Conservation (phyloP, 2,888 invertebrate genomes). For the Synanthedon vespiformis region DNA sequence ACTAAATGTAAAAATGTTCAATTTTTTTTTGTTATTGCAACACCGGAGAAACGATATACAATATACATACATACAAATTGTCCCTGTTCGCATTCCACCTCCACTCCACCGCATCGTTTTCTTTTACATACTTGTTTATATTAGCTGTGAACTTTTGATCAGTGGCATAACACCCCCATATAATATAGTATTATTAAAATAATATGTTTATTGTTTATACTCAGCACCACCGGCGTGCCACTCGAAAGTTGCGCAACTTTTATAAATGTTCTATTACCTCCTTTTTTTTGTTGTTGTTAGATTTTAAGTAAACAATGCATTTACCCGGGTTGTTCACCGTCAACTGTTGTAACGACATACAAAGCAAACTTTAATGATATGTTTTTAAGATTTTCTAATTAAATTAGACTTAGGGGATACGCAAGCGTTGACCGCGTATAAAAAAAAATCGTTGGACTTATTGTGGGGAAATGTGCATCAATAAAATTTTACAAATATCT, state of each 20-base stretch:
- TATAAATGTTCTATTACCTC: constrained; percentile 8
- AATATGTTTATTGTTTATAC: neutral
- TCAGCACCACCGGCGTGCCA: constrained; percentile 1
- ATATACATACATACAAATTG: too few relatives aligned
- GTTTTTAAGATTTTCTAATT: too few relatives aligned
- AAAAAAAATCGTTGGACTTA: too few relatives aligned
- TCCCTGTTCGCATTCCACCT: neutral
- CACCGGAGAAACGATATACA: too few relatives aligned
- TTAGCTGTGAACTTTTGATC: neutral
- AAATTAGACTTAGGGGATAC: too few relatives aligned
- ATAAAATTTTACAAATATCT: too few relatives aligned
- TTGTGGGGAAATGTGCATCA: too few relatives aligned
- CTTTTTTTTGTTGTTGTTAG: constrained; percentile 1
- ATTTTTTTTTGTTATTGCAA: too few relatives aligned
- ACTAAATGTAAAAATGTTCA: too few relatives aligned
- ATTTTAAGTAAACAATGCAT: constrained; percentile 8
- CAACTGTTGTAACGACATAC: neutral
- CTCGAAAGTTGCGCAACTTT: neutral
- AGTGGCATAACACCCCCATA: neutral
- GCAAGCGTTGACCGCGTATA: too few relatives aligned
- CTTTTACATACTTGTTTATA: neutral
- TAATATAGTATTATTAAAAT: neutral
- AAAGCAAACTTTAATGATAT: neutral
- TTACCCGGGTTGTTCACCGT: constrained; percentile 7
- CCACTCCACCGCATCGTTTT: neutral